phyloP scores from a whole-genome alignment of 2,797 vertebrate species.

The Apogon hyalosoma region DNA sequence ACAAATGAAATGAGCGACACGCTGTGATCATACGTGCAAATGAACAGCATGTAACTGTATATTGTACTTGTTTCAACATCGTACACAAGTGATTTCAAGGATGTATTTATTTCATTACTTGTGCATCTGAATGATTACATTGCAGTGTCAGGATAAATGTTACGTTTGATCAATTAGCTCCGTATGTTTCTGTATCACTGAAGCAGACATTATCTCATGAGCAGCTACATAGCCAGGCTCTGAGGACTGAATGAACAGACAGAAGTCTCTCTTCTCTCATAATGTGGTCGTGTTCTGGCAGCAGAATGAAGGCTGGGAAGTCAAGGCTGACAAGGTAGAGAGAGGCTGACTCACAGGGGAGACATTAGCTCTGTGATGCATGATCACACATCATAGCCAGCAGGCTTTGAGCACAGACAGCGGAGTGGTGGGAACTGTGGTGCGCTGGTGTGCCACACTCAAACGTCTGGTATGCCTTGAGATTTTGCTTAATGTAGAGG shows the following conservation, averaged over 20 bases:
- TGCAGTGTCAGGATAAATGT: neutral
- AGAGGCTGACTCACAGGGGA: conserved; percentile 78
- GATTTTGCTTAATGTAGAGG: conserved; percentile 41
- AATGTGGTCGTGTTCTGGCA: conserved; percentile 63
- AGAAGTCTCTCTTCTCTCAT: conserved; percentile 46
- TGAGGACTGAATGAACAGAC: conserved; percentile 41
- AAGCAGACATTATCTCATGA: conserved; percentile 15
- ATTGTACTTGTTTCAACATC: too few relatives aligned
- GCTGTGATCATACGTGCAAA: neutral
- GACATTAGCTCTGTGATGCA: conserved; percentile 77
- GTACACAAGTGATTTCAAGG: too few relatives aligned
- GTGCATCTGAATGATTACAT: too few relatives aligned
- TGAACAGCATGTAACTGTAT: neutral
- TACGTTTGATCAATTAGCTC: conserved; percentile 32
- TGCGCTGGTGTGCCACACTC: conserved; percentile 48
- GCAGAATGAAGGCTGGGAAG: conserved; percentile 67
- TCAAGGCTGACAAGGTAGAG: conserved; percentile 69
- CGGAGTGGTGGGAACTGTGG: conserved; percentile 60
- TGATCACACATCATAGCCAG: conserved; percentile 72
- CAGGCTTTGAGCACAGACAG: conserved; percentile 59
- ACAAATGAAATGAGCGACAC: conserved; percentile 44
- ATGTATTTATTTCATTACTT: too few relatives aligned
- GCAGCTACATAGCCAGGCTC: conserved; percentile 18
- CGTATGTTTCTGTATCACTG: conserved; percentile 6
- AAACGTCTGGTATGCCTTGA: conserved; percentile 45